Evolutionary conservation across 2,888 invertebrate species (phyloP).

Genomic region (Chrysomela aeneicollis): DNA sequence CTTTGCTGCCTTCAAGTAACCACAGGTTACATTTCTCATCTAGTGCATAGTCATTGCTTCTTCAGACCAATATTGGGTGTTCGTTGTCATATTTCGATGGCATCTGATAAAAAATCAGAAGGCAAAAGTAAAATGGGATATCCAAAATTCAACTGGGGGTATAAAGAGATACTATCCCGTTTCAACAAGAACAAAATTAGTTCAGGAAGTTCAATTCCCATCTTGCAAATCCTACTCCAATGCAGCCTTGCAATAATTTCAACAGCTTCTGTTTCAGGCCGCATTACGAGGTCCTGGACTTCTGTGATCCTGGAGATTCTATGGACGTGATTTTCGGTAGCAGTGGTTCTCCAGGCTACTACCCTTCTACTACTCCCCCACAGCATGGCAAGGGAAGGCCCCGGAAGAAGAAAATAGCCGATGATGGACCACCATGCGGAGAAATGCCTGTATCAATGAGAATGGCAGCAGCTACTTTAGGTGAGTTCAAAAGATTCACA

Average conservation of each 20-base stretch:
- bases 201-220: too few species aligned
- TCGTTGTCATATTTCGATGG: too few species aligned
- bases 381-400: constrained; percentile 81
- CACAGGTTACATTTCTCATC: too few species aligned
- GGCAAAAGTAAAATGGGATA: neutral
- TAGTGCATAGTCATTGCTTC: too few species aligned
- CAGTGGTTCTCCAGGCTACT: constrained; percentile 72
- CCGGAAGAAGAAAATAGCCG: constrained; percentile 75
- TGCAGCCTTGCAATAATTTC: neutral
- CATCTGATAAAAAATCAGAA: neutral
- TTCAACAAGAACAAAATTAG: too few species aligned
- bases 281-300: constrained; percentile 74
- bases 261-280: constrained; percentile 60
- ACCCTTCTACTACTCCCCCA: constrained; percentile 67
- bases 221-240: too few species aligned
- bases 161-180: too few species aligned
- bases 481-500: too few species aligned
- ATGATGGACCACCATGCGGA: constrained; percentile 66
- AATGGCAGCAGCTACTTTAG: constrained; percentile 73
- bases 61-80: too few species aligned
- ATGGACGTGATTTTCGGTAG: constrained; percentile 68
- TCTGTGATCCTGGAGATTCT: constrained; percentile 68
- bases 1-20: too few species aligned
- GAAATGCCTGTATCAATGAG: constrained; percentile 75
- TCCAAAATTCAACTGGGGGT: neutral